These are phyloP conservation scores for Indicator indicator DNA, from an alignment of 2,113 vertebrate species.

Conservation along the genomic window DNA sequence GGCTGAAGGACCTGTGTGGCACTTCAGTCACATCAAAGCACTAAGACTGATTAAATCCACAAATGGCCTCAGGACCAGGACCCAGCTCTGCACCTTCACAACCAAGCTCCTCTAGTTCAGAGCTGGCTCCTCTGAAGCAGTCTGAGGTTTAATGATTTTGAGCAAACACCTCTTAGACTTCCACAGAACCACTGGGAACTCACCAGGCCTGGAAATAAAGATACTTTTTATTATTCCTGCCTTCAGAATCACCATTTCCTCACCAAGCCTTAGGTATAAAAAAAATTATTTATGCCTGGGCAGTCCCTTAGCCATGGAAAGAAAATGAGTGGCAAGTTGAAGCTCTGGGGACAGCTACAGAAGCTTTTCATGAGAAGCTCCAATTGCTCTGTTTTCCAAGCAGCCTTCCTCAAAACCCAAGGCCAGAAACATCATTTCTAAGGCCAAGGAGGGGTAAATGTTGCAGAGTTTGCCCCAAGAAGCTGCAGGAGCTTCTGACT, in stretches of 20 bases:
- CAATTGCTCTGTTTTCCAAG: not conserved
- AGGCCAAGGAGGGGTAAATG: not conserved
- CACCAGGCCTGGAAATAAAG: not conserved
- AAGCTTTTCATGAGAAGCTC: not conserved
- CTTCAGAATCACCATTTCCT: not conserved
- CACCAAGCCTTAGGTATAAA: not conserved
- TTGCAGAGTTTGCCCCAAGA: not conserved
- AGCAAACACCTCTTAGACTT: not conserved
- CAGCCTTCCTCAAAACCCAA: not conserved
- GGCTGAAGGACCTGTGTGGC: rapidly evolving
- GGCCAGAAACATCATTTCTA: not conserved
- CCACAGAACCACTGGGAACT: not conserved
- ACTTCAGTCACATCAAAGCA: not conserved
- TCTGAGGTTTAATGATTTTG: not conserved
- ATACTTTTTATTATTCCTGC: not conserved
- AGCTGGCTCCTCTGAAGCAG: not conserved
- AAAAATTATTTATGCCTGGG: too few relatives aligned
- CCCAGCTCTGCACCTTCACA: not conserved
- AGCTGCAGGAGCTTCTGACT: not conserved
- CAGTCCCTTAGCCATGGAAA: not conserved
- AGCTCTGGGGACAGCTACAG: not conserved
- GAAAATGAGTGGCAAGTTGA: not conserved
- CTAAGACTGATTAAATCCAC: not conserved
- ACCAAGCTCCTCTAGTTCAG: not conserved
- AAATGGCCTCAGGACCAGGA: too few relatives aligned